Evolutionary conservation across 2,888 invertebrate genomes (phyloP).

Genomic region (Candidula unifasciata): DNA sequence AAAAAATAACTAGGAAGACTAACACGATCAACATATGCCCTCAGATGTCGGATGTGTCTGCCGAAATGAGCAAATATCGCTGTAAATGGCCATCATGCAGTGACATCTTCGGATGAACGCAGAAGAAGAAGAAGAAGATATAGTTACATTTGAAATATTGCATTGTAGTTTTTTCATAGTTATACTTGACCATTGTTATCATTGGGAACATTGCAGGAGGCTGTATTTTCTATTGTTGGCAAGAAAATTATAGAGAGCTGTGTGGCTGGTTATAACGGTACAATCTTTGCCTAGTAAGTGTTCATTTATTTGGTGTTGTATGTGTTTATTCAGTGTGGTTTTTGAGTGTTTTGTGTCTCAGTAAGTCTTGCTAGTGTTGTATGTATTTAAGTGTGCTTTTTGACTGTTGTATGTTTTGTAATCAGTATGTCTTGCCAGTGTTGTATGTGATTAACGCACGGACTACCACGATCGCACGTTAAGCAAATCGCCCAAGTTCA

Average conservation of each 20-base stretch:
- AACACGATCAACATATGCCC: no score
- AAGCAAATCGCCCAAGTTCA: no score
- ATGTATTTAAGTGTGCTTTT: neutral
- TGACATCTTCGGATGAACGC: no score
- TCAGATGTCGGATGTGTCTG: no score
- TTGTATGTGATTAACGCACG: no score
- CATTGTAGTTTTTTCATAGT: neutral
- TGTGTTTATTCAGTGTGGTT: neutral
- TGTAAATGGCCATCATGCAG: no score
- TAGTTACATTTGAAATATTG: neutral
- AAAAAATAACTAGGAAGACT: no score
- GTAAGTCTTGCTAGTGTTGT: neutral
- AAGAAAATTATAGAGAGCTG: slow-evolving; percentile 77
- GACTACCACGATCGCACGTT: no score
- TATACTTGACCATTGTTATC: neutral
- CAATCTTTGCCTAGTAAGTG: slow-evolving; percentile 79
- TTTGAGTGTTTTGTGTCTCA: neutral
- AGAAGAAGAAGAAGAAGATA: no score
- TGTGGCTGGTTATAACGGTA: slow-evolving; percentile 78
- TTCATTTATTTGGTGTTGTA: neutral
- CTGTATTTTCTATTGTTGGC: slow-evolving; percentile 74
- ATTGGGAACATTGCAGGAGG: slow-evolving; percentile 69
- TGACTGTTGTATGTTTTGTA: neutral
- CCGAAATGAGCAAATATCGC: no score
- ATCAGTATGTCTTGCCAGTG: slow-evolving; percentile 17